These are phyloP conservation scores for Margarornis squamiger DNA, from an alignment of 2,797 vertebrate species.

Conservation along the genomic window DNA sequence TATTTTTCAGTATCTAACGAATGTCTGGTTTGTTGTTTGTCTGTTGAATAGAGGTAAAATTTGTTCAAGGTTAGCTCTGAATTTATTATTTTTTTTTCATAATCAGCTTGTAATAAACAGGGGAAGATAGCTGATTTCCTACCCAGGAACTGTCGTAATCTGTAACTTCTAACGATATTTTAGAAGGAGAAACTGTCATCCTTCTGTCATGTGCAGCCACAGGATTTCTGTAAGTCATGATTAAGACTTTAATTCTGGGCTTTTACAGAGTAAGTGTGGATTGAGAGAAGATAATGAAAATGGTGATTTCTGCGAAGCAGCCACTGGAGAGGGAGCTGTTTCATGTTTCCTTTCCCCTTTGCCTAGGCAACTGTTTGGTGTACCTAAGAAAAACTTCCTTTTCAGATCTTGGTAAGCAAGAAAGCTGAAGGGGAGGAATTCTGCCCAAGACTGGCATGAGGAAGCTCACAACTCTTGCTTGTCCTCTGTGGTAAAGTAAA, in stretches of 20 bases:
- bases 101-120: slow-evolving; percentile 35
- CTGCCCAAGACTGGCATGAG: background rate
- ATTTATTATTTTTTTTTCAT: background rate
- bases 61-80: slow-evolving; percentile 25
- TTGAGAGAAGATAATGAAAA: slow-evolving; percentile 21
- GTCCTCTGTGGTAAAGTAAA: background rate
- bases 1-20: slow-evolving; percentile 16
- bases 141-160: background rate
- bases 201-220: slow-evolving; percentile 36
- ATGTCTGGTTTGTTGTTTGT: background rate
- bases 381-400: background rate
- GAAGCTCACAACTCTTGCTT: background rate
- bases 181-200: slow-evolving; percentile 15
- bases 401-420: background rate
- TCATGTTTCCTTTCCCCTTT: background rate
- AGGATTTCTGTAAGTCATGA: slow-evolving; percentile 53
- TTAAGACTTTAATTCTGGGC: slow-evolving; percentile 41
- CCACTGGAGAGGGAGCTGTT: background rate
- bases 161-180: slow-evolving; percentile 3
- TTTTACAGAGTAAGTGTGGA: background rate
- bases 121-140: background rate
- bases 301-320: slow-evolving; percentile 4
- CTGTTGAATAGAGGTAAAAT: background rate
- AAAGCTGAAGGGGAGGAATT: background rate
- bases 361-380: background rate